Conservation (phyloP, 2,888 invertebrate genomes). For the Metacarcinus magister region DNA sequence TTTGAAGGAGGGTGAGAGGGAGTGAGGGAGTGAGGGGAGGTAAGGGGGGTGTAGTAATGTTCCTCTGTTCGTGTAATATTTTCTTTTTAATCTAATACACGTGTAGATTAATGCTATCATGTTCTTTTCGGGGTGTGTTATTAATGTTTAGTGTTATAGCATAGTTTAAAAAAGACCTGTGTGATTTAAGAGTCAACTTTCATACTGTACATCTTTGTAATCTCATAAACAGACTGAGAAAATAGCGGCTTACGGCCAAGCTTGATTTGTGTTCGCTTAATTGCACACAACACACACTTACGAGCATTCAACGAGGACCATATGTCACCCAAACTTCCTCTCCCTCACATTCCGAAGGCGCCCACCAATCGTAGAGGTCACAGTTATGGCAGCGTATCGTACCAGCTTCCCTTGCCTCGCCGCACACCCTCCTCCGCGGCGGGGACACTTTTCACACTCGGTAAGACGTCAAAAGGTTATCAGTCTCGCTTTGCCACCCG, state of each 20-base stretch:
- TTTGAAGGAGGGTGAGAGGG: background rate
- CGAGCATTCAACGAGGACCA: background rate
- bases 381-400: background rate
- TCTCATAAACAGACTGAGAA: background rate
- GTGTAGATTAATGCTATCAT: background rate
- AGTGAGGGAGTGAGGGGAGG: background rate
- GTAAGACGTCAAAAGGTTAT: constrained; percentile 21
- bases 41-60: background rate
- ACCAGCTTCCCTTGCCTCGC: background rate
- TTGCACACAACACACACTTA: constrained; percentile 40
- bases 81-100: constrained; percentile 17
- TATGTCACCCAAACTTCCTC: constrained; percentile 29
- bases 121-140: background rate
- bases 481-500: background rate
- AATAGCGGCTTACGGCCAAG: background rate
- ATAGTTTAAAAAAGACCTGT: background rate
- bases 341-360: background rate
- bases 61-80: background rate
- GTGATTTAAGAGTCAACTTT: background rate
- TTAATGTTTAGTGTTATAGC: background rate
- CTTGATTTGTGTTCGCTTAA: constrained; percentile 7
- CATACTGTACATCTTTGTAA: background rate
- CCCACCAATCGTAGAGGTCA: background rate
- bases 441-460: constrained; percentile 19
- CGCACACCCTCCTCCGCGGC: background rate